phyloP scores from a whole-genome alignment of 1,140 invertebrate genomes.

The Vollenhovia emeryi region DNA sequence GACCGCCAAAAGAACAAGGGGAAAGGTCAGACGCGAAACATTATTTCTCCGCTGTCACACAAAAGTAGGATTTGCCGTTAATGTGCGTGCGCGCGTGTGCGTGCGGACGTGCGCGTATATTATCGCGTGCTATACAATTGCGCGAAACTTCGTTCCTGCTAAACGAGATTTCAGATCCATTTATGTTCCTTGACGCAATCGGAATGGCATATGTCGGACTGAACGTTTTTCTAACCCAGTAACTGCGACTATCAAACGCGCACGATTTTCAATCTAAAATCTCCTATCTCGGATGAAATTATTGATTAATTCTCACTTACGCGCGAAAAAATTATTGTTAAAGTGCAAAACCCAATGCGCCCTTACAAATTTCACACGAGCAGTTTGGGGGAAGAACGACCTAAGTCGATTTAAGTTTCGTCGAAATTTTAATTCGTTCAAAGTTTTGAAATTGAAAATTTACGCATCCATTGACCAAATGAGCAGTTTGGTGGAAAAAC shows the following conservation, averaged over 20 bases:
- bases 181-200: conserved; percentile 9
- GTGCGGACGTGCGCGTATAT: not conserved
- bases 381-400: no score
- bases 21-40: conserved; percentile 36
- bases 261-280: not conserved
- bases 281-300: not conserved
- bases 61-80: conserved; percentile 32
- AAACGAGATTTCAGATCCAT: conserved; percentile 35
- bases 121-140: not conserved
- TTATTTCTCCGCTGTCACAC: conserved; percentile 57
- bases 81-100: not conserved
- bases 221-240: not conserved
- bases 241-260: not conserved
- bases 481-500: no score
- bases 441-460: no score
- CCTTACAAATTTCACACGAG: no score
- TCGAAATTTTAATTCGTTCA: no score
- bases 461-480: no score
- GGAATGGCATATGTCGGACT: not conserved
- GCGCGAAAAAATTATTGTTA: not conserved
- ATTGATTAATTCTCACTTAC: not conserved
- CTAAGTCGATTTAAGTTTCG: no score
- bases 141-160: not conserved
- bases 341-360: not conserved
- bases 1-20: conserved; percentile 35